Evolutionary conservation across 2,888 invertebrate species (phyloP), one percentile per base, ranked within the genome.

Genomic region (Chironomus tentans): DNA sequence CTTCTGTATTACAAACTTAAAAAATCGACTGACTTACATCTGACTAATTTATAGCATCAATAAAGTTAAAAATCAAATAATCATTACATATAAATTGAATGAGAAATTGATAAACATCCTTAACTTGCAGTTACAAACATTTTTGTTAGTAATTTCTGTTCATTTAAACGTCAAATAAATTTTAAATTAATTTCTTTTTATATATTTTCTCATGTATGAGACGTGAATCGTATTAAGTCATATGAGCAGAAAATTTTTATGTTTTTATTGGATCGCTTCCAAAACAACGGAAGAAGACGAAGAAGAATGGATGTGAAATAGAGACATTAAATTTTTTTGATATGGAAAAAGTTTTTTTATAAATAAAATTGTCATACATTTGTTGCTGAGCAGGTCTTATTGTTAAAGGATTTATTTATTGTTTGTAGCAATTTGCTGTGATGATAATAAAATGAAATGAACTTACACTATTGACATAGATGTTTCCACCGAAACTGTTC

Each of bases 381-480:
- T 50, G 50, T 50, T 50, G 15, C 50, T 50, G 13, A 10, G 13
- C 50, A 50, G n/a, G 50, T 15, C 50, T n/a, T 50, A 50, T 50
- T n/a, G 50, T 50, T 15, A 15, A n/a, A 15, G 38, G 38, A n/a
- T 50, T 50, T 50, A 50, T 50, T 50, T 15, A 50, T 15, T 50
- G 10, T 38, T 10, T 38, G 10, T 7, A 38, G 2, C 10, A 38
- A 38, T 50, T 50, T 50, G 50, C 50, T 50, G 4, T n/a, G 15
- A n/a, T 50, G 4, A 5, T n/a, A 50, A 50, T 50, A 50, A 50
- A 50, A n/a, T 50, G 50, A 50, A 50, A 50, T 50, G 15, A 50
- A 83, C 86, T 85, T 82, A 92, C 90, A 79, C 91, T 89, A 78
- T 91, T 92, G 71, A 90, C 82, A 81, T 92, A 93, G 48, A 92